Base-by-base conservation (phyloP, 2,113 vertebrate species). In the Pseudorhombus dupliciocellatus region DNA sequence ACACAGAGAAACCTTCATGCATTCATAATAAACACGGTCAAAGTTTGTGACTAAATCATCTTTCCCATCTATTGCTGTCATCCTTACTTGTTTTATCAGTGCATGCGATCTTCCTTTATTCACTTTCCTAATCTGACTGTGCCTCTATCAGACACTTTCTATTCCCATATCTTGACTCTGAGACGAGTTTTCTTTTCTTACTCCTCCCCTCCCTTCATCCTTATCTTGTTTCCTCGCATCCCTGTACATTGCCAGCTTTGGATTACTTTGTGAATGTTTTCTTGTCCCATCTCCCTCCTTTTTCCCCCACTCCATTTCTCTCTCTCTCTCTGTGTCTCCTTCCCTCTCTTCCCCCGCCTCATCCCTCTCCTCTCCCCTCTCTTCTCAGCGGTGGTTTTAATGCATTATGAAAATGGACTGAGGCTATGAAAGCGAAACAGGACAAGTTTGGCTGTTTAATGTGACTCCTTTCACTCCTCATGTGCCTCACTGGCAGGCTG, bases 351-450 rank as follows among this genome's bases (percentile, higher is more conserved):
- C 67, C 61, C 72, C 57, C 71, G 30, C 61, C 73, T 46, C 65
- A 34, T 74, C 57, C 61, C 66, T 68, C 57, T 75, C 73, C 81
- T 63, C 71, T 62, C 28, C 73, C 62, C 66, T 76, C 79, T 77
- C 87, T 87, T 89, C 81, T 90, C 86, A 86, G 85, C 42, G 60
- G 88, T 90, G 82, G 86, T 83, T 91, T 89, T 91, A 92, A 91
- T 91, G 90, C 86, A 87, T 90, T 91, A 90, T 91, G 88, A 92
- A 91, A 91, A 90, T 87, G 86, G 91, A 91, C 89, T 88, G 76
- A 44, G 91, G 89, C 88, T 88, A 92, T 88, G 84, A 84, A 87
- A 89, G 85, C 80, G 81, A 90, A 84, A 89, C 84, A 81, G 86
- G 81, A 87, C 83, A 86, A 89, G 88, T 90, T 86, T 81, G 80